Evolutionary conservation across 2,113 vertebrate species (phyloP).

Genomic region (Mormyrus lacerda): DNA sequence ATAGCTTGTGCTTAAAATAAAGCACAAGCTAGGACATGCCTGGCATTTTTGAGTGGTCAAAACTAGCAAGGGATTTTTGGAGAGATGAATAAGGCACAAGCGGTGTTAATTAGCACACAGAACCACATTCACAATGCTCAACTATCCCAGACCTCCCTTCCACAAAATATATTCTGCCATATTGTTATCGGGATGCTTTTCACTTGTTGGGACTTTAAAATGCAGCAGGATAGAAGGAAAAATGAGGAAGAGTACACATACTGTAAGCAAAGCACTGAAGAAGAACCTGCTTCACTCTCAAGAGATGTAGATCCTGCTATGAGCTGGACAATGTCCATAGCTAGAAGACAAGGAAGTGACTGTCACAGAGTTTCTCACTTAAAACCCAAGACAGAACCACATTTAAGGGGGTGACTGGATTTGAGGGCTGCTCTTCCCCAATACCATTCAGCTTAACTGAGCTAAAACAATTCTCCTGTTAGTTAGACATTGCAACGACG

Average conservation of each 20-base stretch:
- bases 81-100: neutral
- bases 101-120: neutral
- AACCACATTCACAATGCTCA: neutral
- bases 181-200: neutral
- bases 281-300: neutral
- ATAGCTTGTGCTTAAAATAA: neutral
- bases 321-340: neutral
- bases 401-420: neutral
- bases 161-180: neutral
- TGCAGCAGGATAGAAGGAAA: neutral
- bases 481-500: too few relatives aligned
- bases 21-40: neutral
- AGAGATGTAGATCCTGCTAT: neutral
- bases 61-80: neutral
- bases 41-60: neutral
- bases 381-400: neutral
- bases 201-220: neutral
- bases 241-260: neutral
- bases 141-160: neutral
- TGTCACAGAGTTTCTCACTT: neutral
- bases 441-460: neutral
- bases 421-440: neutral
- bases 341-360: neutral
- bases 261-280: neutral
- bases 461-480: neutral